Evolutionary conservation across 1,140 invertebrate species (phyloP), one percentile per base, ranked within the genome.

Genomic region (Drosophila nigromelanica): DNA sequence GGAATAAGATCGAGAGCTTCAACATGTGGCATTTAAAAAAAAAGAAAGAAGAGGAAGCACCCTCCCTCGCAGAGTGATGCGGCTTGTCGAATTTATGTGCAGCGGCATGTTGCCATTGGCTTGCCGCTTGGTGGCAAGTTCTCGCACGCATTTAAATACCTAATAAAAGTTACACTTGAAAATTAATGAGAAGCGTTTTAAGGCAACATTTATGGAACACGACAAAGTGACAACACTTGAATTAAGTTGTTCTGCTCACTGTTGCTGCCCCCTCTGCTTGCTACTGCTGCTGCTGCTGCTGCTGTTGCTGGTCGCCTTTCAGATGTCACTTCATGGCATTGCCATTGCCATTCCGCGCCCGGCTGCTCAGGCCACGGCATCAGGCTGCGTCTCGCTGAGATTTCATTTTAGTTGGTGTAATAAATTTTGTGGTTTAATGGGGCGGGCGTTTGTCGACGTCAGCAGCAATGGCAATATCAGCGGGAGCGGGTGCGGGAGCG

Each of bases 81-180:
- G 66, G 59, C 66, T 62, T 58, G 63, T 80, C 60, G 82, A 86
- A 87, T 86, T 86, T 86, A 86, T 86, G 82, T 74, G 79, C 54
- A 78, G 75, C 78, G 82, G 78, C 82, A 86, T 86, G 78, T 86
- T 86, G 81, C 81, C 82, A 72, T 87, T 78, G 81, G 80, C 74
- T 70, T 80, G 79, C 66, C 78, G 79, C 78, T 68, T 76, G 69
- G 77, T 80, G 77, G 74, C 77, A 80, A 80, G 56, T 80, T 77
- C 77, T 85, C 80, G 73, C 82, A 89, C 79, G 83, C 83, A 89
- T 89, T 86, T 89, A 89, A 89, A 89, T 89, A 83, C 73, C 83
- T 89, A 89, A 89, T 89, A 89, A 89, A 89, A 89, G 85, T 89
- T 89, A 89, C 83, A 89, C 83, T 89, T 89, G 83, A 89, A 89